These are phyloP conservation scores for Nothocercus nigrocapillus DNA, from an alignment of 2,113 vertebrate genomes.

Conservation along the genomic window DNA sequence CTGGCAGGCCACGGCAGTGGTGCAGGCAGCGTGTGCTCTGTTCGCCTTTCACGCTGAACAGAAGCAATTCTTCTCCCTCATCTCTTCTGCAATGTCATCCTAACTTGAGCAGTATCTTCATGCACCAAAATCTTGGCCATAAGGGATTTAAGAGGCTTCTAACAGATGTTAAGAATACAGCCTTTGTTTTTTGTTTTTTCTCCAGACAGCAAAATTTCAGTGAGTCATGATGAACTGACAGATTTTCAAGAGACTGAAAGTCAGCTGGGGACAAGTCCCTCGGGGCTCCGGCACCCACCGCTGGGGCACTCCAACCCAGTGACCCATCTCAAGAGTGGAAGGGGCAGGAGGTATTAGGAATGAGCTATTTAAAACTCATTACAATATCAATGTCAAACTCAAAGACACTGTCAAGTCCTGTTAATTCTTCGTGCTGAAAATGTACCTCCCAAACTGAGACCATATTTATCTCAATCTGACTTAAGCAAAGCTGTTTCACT, in stretches of 20 bases:
- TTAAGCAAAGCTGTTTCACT: neutral
- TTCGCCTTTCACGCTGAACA: neutral
- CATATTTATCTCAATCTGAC: neutral
- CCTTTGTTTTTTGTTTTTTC: neutral
- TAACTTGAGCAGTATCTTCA: neutral
- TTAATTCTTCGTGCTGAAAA: conserved; percentile 25
- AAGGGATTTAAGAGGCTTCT: neutral
- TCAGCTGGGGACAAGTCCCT: neutral
- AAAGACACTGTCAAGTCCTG: conserved; percentile 13
- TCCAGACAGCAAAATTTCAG: neutral
- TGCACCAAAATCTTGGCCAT: neutral
- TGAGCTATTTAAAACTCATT: conserved; percentile 46
- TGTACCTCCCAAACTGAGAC: neutral
- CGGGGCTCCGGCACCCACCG: neutral
- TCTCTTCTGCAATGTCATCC: neutral
- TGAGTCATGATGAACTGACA: neutral
- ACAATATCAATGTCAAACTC: conserved; percentile 37
- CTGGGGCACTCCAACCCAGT: neutral
- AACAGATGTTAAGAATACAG: neutral
- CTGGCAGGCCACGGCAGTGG: neutral
- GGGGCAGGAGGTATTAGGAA: neutral
- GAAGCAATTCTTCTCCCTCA: neutral
- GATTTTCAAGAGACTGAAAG: neutral
- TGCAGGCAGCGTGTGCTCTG: neutral
- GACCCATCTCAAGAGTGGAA: neutral